Evolutionary conservation across 2,888 invertebrate species (phyloP).

Genomic region (Anarsia innoxiella): DNA sequence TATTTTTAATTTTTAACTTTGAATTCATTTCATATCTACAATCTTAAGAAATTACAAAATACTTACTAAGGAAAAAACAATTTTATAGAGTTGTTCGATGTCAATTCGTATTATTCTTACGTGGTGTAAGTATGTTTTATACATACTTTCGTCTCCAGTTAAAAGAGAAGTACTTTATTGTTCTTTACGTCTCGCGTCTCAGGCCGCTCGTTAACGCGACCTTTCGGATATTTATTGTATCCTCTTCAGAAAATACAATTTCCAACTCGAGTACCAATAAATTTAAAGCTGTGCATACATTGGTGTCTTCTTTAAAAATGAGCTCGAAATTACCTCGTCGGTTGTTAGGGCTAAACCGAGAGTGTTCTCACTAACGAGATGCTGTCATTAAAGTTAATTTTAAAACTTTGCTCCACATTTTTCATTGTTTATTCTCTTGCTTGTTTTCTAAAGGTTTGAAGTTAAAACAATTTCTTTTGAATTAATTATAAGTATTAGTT

Average conservation of each 20-base stretch:
- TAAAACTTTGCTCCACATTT: conserved; percentile 7
- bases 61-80: too few relatives aligned
- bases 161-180: conserved; percentile 62
- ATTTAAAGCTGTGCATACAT: conserved; percentile 47
- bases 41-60: too few relatives aligned
- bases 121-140: conserved; percentile 25
- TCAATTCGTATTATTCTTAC: conserved; percentile 36
- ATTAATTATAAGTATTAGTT: neutral
- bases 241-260: conserved; percentile 70
- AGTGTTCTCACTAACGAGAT: conserved; percentile 20
- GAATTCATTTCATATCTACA: too few relatives aligned
- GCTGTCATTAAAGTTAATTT: conserved; percentile 8
- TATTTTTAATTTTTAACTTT: neutral
- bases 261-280: conserved; percentile 61
- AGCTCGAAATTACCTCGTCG: conserved; percentile 21
- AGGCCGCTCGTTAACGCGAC: conserved; percentile 69
- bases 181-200: conserved; percentile 56
- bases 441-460: too few relatives aligned
- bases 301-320: conserved; percentile 30
- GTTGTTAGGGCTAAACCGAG: conserved; percentile 3
- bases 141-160: conserved; percentile 50
- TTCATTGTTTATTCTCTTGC: conserved; percentile 13
- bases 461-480: too few relatives aligned
- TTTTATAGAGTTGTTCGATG: too few relatives aligned
- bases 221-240: conserved; percentile 71